A percentile compares a stretch with the other conserved stretches of the same genome.
phyloP scores from a whole-genome alignment of 1,140 invertebrate genomes.

The Pseudomyrmex concolor region DNA sequence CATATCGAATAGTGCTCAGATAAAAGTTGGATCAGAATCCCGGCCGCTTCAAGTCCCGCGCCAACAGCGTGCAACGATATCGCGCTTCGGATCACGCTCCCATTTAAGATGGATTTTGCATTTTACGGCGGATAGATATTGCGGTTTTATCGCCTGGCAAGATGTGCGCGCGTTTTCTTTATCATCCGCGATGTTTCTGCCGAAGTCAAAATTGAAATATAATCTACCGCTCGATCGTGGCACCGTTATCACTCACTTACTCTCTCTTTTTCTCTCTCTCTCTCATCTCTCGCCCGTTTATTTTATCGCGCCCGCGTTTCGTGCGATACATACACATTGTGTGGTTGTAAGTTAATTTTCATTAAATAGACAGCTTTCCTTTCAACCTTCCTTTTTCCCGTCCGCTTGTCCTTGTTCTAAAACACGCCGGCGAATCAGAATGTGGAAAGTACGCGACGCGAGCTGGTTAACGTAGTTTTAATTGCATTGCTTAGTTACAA shows the following conservation, averaged over 20 bases:
- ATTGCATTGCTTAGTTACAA: constrained; percentile 47
- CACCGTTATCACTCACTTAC: not conserved
- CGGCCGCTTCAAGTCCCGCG: not conserved
- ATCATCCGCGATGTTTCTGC: constrained; percentile 37
- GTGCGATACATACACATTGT: constrained; percentile 16
- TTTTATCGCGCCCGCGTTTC: constrained; percentile 25
- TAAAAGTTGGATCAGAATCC: constrained; percentile 39
- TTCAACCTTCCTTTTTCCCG: not conserved
- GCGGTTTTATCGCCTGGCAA: constrained; percentile 38
- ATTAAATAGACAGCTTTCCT: constrained; percentile 50
- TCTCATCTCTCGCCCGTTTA: constrained; percentile 18
- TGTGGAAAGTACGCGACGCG: constrained; percentile 2
- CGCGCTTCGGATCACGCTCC: constrained; percentile 35
- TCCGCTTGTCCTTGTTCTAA: not conserved
- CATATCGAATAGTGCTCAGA: constrained; percentile 54
- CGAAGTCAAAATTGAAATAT: constrained; percentile 63
- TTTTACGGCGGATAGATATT: constrained; percentile 54
- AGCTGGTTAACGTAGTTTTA: constrained; percentile 40
- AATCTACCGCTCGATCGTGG: constrained; percentile 6
- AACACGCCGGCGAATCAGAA: constrained; percentile 11
- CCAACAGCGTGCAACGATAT: constrained; percentile 23
- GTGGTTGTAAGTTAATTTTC: constrained; percentile 65
- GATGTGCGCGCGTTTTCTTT: constrained; percentile 16
- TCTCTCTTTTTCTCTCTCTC: too few species aligned
- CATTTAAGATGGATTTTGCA: constrained; percentile 45